phyloP scores from a whole-genome alignment of 2,888 invertebrate species.

The Julus scandinavius region DNA sequence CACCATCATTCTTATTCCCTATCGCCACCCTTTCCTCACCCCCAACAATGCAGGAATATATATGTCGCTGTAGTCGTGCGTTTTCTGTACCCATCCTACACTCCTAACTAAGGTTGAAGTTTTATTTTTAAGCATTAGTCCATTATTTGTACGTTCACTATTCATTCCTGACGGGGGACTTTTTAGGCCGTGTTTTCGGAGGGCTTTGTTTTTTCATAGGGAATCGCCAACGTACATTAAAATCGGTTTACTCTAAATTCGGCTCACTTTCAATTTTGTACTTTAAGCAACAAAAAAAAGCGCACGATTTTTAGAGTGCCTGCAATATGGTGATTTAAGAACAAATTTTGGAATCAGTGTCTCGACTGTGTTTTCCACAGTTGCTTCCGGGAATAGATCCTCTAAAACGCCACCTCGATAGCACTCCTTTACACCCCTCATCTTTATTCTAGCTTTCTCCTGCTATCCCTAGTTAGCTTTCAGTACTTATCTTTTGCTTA shows the following conservation, averaged over 20 bases:
- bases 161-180: not conserved
- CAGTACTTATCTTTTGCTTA: too few species aligned
- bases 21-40: not conserved
- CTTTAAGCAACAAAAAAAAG: not conserved
- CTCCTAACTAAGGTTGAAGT: conserved; percentile 20
- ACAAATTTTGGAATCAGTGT: not conserved
- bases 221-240: conserved; percentile 33
- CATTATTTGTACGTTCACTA: conserved; percentile 33
- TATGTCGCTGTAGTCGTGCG: conserved; percentile 2
- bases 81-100: not conserved
- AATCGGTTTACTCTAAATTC: not conserved
- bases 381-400: not conserved
- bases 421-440: not conserved
- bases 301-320: not conserved
- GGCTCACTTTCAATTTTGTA: conserved; percentile 3
- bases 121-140: conserved; percentile 19
- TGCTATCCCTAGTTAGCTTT: not conserved
- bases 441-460: not conserved
- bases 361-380: too few species aligned
- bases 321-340: not conserved
- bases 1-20: not conserved
- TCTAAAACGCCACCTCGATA: not conserved
- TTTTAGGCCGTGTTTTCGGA: not conserved
- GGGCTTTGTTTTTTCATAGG: conserved; percentile 31
- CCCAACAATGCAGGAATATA: not conserved